Evolutionary conservation across 2,113 vertebrate genomes (phyloP), one percentile per base, ranked within the genome.

Genomic region (Spermophilus dauricus): DNA sequence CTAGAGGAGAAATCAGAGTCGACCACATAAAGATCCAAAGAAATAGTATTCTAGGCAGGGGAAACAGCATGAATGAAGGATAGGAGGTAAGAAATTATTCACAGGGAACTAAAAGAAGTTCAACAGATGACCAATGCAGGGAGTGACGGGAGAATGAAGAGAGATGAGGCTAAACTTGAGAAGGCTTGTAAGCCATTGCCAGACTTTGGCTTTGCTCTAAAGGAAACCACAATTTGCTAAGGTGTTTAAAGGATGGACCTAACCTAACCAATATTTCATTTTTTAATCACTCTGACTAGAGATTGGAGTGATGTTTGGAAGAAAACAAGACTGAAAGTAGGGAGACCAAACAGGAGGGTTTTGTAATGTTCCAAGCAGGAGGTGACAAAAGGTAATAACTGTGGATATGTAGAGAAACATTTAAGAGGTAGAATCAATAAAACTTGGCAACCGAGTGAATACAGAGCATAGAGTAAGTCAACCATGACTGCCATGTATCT

Each of bases 351-450:
- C 8, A 53, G 37, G 45, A 78, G 18, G 16, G 2, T 70, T 28
- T 91, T 94, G 2, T 0, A 48, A 10, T 92, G 73, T 78, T 92
- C 75, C 4, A 89, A 70, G 30, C 22, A 90, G 95, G 80, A 77
- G 83, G 24, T 87, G 22, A 83, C 63, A 94, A 26, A 89, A 32
- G 22, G 37, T 28, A 67, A 16, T 75, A 51, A 92, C 53, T 11
- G 18, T 53, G 42, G 84, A 69, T 51, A 70, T 48, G n/a, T 63
- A 87, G 28, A 93, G 48, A 96, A 92, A 88, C 80, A 53, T 84
- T 91, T 84, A 81, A 48, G 32, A 32, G 26, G 20, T 7, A 80
- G 45, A 96, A 93, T 69, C 42, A 17, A 61, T 76, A 67, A 95
- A 94, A 76, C 30, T 45, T 91, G 56, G 11, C n/a, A 81, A 81